Conservation (phyloP, 2,888 invertebrate species). For the Crematogaster levior region DNA sequence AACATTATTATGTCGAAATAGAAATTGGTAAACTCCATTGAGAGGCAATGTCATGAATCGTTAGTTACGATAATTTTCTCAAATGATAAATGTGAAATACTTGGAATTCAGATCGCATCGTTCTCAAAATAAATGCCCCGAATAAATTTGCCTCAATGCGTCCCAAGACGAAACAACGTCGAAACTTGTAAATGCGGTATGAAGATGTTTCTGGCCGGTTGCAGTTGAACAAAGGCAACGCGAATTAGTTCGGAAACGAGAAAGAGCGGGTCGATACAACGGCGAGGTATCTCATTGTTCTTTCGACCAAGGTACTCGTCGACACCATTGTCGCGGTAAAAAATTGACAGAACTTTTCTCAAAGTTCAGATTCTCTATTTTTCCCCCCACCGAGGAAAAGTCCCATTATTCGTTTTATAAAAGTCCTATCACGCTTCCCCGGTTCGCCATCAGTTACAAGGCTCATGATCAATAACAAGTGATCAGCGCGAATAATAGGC, state of each 20-base stretch:
- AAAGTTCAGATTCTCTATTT: not conserved
- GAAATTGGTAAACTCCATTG: not conserved
- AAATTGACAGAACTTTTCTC: slow-evolving; percentile 18
- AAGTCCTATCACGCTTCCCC: not conserved
- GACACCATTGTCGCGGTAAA: not conserved
- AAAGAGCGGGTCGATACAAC: slow-evolving; percentile 7
- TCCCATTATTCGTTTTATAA: slow-evolving; percentile 17
- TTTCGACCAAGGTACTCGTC: slow-evolving; percentile 7
- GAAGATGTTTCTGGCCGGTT: not conserved
- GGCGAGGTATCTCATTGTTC: slow-evolving; percentile 20
- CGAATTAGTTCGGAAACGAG: slow-evolving; percentile 5
- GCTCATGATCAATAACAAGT: slow-evolving; percentile 54
- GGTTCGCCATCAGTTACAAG: slow-evolving; percentile 49
- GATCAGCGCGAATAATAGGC: slow-evolving; percentile 54
- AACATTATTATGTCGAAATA: not conserved
- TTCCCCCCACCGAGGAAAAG: not conserved
- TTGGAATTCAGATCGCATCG: not conserved
- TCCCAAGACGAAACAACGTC: not conserved
- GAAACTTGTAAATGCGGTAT: not conserved
- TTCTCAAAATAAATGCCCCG: not conserved
- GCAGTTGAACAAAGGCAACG: not conserved
- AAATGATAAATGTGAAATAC: not conserved
- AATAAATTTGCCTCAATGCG: not conserved
- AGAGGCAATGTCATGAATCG: not conserved
- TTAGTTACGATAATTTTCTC: not conserved